A percentile compares a stretch with the other conserved stretches of the same genome.
These are phyloP conservation scores for Tenodera sinensis DNA, from an alignment of 2,888 invertebrate species.

Conservation along the genomic window DNA sequence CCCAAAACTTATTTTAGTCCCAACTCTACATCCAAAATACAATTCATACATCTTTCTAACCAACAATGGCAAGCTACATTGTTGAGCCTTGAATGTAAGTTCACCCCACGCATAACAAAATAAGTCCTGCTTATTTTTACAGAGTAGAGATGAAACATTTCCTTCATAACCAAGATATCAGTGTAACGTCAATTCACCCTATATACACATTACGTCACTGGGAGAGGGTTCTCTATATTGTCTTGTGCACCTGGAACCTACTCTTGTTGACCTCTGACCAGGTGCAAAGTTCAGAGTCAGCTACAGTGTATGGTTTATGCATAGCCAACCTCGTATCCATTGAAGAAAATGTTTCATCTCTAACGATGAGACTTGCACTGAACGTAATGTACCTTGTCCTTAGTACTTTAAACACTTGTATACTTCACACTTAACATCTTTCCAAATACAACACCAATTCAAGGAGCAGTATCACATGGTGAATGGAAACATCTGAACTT, in stretches of 20 bases:
- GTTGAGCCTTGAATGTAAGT: background rate
- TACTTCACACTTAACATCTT: background rate
- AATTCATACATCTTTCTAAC: background rate
- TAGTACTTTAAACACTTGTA: background rate
- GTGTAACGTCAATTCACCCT: too few relatives aligned
- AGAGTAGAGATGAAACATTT: too few relatives aligned
- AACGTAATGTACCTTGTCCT: background rate
- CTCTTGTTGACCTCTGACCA: too few relatives aligned
- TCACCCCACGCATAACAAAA: background rate
- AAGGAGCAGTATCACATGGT: background rate
- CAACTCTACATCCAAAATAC: background rate
- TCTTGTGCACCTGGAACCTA: too few relatives aligned
- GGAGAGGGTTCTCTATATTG: too few relatives aligned
- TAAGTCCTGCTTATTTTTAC: background rate
- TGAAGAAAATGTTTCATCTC: too few relatives aligned
- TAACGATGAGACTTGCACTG: too few relatives aligned
- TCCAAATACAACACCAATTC: background rate
- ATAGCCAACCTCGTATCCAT: too few relatives aligned
- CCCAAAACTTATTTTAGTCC: background rate
- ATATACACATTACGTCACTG: too few relatives aligned
- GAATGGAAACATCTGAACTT: background rate
- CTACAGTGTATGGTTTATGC: too few relatives aligned
- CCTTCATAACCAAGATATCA: too few relatives aligned
- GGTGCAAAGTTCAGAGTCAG: too few relatives aligned
- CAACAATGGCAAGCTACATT: background rate